Conservation (phyloP, 2,797 vertebrate species). For the Anas flavirostris region DNA sequence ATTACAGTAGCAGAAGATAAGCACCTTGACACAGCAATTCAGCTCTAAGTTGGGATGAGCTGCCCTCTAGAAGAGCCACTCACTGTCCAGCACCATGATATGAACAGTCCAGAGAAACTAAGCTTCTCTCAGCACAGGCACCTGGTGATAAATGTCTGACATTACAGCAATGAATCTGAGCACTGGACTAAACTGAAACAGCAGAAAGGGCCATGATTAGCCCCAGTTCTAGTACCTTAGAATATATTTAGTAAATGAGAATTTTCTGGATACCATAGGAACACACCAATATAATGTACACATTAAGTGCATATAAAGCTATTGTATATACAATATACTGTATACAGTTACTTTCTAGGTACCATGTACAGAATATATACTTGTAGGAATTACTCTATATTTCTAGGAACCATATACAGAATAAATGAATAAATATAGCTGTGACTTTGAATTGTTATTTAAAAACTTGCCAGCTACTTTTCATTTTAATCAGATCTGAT, state of each 20-base stretch:
- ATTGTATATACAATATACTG: neutral
- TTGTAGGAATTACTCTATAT: neutral
- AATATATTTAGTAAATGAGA: neutral
- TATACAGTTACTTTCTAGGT: neutral
- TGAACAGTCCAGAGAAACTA: neutral
- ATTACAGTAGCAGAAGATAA: neutral
- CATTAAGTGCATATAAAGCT: neutral
- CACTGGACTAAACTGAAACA: neutral
- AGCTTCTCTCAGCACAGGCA: neutral
- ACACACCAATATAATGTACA: neutral
- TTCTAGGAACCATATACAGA: neutral
- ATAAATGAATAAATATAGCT: neutral
- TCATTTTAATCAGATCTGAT: neutral
- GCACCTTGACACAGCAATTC: neutral
- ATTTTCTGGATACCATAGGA: neutral
- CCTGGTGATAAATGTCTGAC: neutral
- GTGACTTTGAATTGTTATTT: neutral
- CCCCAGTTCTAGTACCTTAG: neutral
- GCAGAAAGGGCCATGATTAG: neutral
- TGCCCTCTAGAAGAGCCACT: neutral
- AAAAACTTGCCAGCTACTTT: neutral
- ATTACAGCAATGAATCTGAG: neutral
- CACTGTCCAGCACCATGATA: neutral
- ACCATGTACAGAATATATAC: no score
- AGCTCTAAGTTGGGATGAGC: neutral